These are phyloP conservation scores for Mixornis gularis DNA, from an alignment of 2,113 vertebrate species.

Conservation along the genomic window DNA sequence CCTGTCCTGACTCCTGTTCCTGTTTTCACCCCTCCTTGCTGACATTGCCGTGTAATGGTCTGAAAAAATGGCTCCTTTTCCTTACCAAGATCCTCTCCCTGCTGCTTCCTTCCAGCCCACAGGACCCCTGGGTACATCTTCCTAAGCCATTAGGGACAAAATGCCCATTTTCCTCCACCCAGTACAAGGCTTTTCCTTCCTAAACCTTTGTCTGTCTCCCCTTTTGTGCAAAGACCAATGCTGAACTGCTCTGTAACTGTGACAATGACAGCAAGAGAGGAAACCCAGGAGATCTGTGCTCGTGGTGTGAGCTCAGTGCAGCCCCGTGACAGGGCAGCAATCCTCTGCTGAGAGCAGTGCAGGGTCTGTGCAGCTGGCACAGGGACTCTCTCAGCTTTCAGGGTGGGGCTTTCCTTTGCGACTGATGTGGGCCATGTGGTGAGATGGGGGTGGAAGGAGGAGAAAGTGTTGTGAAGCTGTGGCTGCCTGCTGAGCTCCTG, in stretches of 20 bases:
- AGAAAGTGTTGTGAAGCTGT: not conserved
- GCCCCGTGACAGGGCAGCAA: not conserved
- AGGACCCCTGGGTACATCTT: not conserved
- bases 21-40: not conserved
- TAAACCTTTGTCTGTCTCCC: not conserved
- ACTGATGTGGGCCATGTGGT: not conserved
- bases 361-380: not conserved
- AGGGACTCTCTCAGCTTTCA: not conserved
- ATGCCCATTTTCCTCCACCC: not conserved
- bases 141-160: not conserved
- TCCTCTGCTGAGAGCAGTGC: not conserved
- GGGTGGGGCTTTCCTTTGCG: not conserved
- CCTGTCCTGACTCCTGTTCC: not conserved
- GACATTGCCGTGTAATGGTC: not conserved
- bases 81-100: not conserved
- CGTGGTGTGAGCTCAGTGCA: rapidly evolving
- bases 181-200: not conserved
- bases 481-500: not conserved
- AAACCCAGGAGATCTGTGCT: not conserved
- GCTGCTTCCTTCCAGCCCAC: not conserved
- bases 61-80: not conserved
- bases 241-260: not conserved
- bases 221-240: not conserved
- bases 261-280: not conserved
- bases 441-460: not conserved